phyloP scores from a whole-genome alignment of 1,140 invertebrate genomes.

The Fopius arisanus region DNA sequence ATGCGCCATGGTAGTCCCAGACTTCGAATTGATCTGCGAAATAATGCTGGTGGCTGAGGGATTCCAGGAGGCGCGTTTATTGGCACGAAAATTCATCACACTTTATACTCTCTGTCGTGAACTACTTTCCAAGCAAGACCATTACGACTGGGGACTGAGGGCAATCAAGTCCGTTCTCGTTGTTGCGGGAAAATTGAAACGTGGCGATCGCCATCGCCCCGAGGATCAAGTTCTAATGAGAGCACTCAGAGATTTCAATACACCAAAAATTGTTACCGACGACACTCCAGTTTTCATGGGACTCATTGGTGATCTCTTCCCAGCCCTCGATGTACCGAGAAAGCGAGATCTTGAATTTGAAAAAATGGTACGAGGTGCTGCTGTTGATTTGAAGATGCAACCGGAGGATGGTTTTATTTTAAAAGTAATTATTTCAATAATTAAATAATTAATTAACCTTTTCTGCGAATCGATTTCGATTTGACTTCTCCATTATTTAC shows the following conservation, averaged over 20 bases:
- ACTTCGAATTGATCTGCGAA: conserved; percentile 92
- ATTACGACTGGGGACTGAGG: conserved; percentile 93
- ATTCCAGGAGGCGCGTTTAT: conserved; percentile 84
- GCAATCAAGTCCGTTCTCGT: conserved; percentile 94
- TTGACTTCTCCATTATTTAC: too few relatives aligned
- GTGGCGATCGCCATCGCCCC: conserved; percentile 73
- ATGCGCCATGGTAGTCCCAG: conserved; percentile 94
- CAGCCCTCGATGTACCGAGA: conserved; percentile 86
- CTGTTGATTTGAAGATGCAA: conserved; percentile 85
- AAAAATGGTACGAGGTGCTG: conserved; percentile 77
- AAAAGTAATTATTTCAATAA: conserved; percentile 67
- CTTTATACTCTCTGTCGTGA: conserved; percentile 88
- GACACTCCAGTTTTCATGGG: conserved; percentile 92
- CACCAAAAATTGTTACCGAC: conserved; percentile 91
- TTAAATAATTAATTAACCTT: too few relatives aligned
- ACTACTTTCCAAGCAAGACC: conserved; percentile 90
- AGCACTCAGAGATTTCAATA: conserved; percentile 91
- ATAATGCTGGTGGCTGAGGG: conserved; percentile 95
- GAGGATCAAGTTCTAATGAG: conserved; percentile 85
- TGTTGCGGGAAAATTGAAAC: conserved; percentile 83
- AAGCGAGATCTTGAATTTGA: conserved; percentile 87
- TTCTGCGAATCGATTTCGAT: too few relatives aligned
- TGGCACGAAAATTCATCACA: conserved; percentile 92
- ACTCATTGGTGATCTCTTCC: conserved; percentile 87
- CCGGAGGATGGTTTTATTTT: conserved; percentile 90